phyloP scores from a whole-genome alignment of 64 coral and sea anemone genomes.

The Montipora capricornis region DNA sequence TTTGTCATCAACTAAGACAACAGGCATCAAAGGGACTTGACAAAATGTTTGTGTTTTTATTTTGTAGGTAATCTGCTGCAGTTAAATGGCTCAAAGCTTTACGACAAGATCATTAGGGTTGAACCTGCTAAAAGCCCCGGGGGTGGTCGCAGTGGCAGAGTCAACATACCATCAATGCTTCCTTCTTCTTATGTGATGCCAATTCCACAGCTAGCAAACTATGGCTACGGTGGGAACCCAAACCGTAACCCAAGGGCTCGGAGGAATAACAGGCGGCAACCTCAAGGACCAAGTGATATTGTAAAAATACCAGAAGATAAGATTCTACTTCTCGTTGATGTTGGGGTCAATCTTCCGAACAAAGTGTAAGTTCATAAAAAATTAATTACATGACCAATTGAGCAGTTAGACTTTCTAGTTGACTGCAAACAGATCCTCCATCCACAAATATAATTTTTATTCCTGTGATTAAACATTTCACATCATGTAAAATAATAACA shows the following conservation, averaged over 20 bases:
- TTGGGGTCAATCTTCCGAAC: conserved; percentile 93
- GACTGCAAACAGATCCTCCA: no score
- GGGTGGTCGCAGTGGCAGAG: conserved; percentile 39
- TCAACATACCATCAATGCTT: conserved; percentile 40
- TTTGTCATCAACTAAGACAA: no score
- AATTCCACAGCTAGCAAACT: conserved; percentile 10
- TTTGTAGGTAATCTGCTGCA: conserved; percentile 66
- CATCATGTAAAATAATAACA: no score
- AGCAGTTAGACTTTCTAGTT: no score
- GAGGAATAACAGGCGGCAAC: conserved; percentile 26
- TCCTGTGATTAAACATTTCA: no score
- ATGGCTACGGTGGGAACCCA: conserved; percentile 20
- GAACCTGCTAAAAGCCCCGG: conserved; percentile 70
- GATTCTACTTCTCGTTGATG: conserved; percentile 76
- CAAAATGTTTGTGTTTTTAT: neutral
- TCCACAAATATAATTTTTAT: no score
- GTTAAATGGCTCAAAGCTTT: conserved; percentile 79
- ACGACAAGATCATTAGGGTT: conserved; percentile 80
- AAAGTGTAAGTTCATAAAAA: conserved; percentile 81
- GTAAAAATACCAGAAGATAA: conserved; percentile 84
- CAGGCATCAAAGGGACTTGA: no score
- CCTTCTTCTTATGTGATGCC: neutral
- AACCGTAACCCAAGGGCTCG: conserved; percentile 12
- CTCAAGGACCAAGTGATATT: conserved; percentile 67
- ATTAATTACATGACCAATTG: neutral